Evolutionary conservation across 2,888 invertebrate species (phyloP), one percentile per base, ranked within the genome.

Genomic region (Magallana nippona): DNA sequence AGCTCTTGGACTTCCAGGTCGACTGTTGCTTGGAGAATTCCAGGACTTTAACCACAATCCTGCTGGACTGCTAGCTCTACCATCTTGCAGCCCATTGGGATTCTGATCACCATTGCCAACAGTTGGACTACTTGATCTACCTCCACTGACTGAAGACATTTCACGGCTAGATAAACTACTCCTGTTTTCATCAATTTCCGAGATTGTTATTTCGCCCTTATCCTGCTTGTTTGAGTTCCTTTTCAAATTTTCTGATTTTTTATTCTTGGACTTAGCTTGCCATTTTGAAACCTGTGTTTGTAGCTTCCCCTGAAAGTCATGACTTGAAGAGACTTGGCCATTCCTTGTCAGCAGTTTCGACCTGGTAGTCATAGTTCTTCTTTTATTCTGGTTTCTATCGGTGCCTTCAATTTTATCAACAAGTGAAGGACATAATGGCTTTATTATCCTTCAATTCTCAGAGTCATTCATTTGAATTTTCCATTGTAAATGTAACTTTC

Each of bases 401-500:
- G 22, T 22, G 63, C n/a, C 63, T 63, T 71, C 27, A 22, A 32
- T 60, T 19, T n/a, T 15, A 17, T 71, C 27, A 71, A 32, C 71
- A 71, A 15, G 22, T 1, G 27, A 32, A 22, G 22, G 71, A 71
- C 71, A 71, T 71, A 71, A 71, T 22, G 27, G 13, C 22, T 10
- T 60, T 60, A 44, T 44, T 44, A 44, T 44, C 44, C 3, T 60
- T 10, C n/a, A 60, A 22, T 27, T 27, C 71, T 71, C 2, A 1
- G 32, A 27, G 71, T 71, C 71, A 71, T 71, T 71, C 71, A 71
- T 27, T 71, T 71, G 32, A 71, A 71, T 27, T 44, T 22, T 27
- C 71, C 71, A 71, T 71, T 71, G 71, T 71, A 71, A 27, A 27
- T 71, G 15, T 27, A 27, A 71, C 71, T 71, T 22, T 71, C 32